Evolutionary conservation across 2,888 invertebrate species (phyloP).

Genomic region (Anorthoa munda): DNA sequence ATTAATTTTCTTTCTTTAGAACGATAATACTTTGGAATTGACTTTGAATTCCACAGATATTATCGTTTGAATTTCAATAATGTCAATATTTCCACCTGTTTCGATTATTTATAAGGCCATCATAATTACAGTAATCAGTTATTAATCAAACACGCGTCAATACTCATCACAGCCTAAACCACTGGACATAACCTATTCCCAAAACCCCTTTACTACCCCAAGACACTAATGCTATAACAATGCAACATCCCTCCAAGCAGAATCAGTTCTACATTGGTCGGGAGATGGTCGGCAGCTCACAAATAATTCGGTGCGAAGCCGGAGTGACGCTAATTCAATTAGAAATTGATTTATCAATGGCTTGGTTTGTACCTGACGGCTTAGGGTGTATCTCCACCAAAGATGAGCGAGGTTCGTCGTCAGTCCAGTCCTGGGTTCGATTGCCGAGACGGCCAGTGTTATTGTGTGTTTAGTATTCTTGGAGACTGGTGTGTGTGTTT

Average conservation of each 20-base stretch:
- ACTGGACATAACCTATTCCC: not conserved
- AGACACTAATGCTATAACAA: not conserved
- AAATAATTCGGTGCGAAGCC: constrained; percentile 25
- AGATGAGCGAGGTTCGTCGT: no score
- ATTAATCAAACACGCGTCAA: not conserved
- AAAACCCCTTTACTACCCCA: no score
- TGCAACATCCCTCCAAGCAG: not conserved
- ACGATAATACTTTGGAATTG: no score
- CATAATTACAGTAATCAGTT: not conserved
- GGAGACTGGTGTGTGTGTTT: no score
- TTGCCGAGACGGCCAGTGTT: no score
- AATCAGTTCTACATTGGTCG: not conserved
- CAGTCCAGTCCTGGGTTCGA: no score
- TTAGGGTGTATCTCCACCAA: not conserved
- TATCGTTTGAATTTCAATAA: not conserved
- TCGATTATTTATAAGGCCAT: no score
- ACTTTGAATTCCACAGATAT: no score
- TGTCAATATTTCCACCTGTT: no score
- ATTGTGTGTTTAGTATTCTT: no score
- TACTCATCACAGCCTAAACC: not conserved
- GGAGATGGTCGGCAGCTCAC: constrained; percentile 4
- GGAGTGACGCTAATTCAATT: constrained; percentile 38
- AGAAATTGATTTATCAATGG: constrained; percentile 37
- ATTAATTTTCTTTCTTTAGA: no score
- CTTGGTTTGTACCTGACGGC: constrained; percentile 27